Base-by-base conservation (phyloP, 2,888 invertebrate genomes). In the Andrena trimmerana region DNA sequence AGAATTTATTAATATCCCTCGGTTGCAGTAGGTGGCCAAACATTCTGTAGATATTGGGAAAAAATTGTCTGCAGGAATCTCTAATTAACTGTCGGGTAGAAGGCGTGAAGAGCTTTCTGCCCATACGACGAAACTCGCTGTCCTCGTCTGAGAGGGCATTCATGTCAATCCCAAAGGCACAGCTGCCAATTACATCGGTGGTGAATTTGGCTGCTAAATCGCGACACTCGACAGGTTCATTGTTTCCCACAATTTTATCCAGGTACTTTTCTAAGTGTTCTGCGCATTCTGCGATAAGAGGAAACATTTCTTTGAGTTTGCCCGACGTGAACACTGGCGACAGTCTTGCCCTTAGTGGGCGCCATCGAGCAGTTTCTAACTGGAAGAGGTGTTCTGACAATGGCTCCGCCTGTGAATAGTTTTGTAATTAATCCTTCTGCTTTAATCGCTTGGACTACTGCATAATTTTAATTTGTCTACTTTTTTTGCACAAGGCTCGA, bases 251-350 rank as follows among this genome's bases (percentile, higher is more conserved):
- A 13, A 83, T 10, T 36, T 92, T 88, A 0, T 93, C 90, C 4
- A 96, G 81, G 84, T 94, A 95, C 0, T 92, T 88, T 0, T 93
- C 91, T 81, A 96, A 88, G 31, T 92, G 91, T 2, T 92, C 85
- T n/a, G 94, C 93, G 7, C 95, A 95, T 24, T 94, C 93, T 20
- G 92, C 90, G 1, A 96, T 94, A 2, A 95, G 91, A 0, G 94
- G 93, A 81, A 95, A 95, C 86, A 95, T 94, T 0, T 94, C 91
- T 84, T 95, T 95, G 48, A 95, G 95, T 79, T 95, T 95, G 50
- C 94, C 94, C 8, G 92, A 90, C 0, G 95, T 95, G 50, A 96
- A 94, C 0, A 94, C 94, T 0, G 95, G 93, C 1, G 95, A 94
- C 29, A 95, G 82, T 85, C 95, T 95, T 0, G 92, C 90, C 5